Evolutionary conservation across 2,888 invertebrate species (phyloP).

Genomic region (Nesidiocoris tenuis): DNA sequence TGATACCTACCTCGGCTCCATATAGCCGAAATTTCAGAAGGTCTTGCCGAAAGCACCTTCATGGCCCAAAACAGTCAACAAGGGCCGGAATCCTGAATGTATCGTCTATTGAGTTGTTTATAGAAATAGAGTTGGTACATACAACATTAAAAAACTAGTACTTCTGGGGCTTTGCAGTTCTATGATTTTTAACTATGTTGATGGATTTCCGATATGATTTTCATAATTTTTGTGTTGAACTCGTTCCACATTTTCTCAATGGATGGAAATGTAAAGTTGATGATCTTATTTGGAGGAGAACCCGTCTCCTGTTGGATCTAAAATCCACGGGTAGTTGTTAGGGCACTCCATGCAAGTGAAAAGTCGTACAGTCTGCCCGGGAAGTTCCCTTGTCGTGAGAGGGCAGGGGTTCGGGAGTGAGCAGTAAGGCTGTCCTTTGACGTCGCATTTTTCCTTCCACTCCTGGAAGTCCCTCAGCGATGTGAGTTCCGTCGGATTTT

Average conservation of each 20-base stretch:
- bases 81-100: conserved; percentile 1
- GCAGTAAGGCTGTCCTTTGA: conserved; percentile 90
- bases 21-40: too few relatives aligned
- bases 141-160: too few relatives aligned
- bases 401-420: conserved; percentile 90
- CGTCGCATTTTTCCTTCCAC: conserved; percentile 94
- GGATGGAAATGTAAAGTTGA: too few relatives aligned
- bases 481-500: conserved; percentile 85
- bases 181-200: too few relatives aligned
- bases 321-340: conserved; percentile 91
- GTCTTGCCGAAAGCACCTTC: background rate
- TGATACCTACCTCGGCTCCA: too few relatives aligned
- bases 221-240: background rate
- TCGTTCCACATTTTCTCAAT: too few relatives aligned
- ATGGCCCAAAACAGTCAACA: conserved; percentile 27
- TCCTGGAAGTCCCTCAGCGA: conserved; percentile 87
- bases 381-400: conserved; percentile 82
- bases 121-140: too few relatives aligned
- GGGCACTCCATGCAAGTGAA: conserved; percentile 97
- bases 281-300: conserved; percentile 66
- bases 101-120: too few relatives aligned
- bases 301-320: conserved; percentile 92
- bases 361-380: conserved; percentile 85
- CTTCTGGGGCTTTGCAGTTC: too few relatives aligned
- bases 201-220: background rate